These are phyloP conservation scores for Terrapene triunguis DNA, from an alignment of 2,113 vertebrate species.

Conservation along the genomic window DNA sequence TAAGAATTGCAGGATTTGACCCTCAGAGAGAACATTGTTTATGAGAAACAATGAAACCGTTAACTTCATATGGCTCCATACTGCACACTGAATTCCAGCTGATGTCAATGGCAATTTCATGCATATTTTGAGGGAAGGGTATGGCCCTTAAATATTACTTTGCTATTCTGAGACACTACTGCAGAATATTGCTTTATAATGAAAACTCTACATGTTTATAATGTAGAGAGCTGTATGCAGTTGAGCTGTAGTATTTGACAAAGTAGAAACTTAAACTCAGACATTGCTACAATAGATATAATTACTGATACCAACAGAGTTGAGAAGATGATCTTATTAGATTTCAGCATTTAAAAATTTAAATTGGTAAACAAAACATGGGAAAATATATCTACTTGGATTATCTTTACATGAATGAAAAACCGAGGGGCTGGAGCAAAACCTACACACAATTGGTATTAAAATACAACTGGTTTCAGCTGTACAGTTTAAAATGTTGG, in stretches of 20 bases:
- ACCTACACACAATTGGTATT: not conserved
- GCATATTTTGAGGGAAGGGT: not conserved
- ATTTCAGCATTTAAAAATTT: not conserved
- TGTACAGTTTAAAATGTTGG: not conserved
- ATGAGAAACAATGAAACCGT: not conserved
- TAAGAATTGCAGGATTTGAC: not conserved
- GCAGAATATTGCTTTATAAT: not conserved
- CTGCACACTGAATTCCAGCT: not conserved
- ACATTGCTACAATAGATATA: not conserved
- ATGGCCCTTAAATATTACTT: not conserved
- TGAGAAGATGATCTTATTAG: not conserved
- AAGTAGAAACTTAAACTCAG: not conserved
- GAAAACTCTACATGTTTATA: not conserved
- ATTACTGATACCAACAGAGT: not conserved
- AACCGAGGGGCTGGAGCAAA: not conserved
- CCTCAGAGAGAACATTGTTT: not conserved
- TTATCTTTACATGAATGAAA: slow-evolving; percentile 15
- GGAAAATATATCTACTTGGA: not conserved
- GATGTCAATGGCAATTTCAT: not conserved
- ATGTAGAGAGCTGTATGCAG: not conserved
- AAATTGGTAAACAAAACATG: not conserved
- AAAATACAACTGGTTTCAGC: not conserved
- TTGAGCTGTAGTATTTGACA: not conserved
- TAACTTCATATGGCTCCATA: not conserved
- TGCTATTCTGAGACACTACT: not conserved